Evolutionary conservation across 2,888 invertebrate species (phyloP), one percentile per base, ranked within the genome.

Genomic region (Cheilosia grossa): DNA sequence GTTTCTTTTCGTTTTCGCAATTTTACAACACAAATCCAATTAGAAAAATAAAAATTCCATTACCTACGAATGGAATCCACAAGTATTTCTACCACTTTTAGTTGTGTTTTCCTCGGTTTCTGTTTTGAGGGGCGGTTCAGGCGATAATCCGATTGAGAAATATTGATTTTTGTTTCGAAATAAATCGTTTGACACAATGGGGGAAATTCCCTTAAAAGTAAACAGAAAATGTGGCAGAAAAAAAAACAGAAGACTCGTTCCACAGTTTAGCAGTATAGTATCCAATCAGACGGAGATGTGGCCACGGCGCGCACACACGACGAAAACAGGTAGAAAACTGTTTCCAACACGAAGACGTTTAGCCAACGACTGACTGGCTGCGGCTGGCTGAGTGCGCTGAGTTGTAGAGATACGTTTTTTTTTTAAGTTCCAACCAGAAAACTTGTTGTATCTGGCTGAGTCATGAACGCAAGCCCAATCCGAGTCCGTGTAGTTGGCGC

Each of bases 11-110:
- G 24, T 51, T 51, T 51, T 51, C 15, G 51, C 69, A 69, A 47
- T 64, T 79, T 79, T 66, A 74, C 69, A 70, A 64, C 73, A 59
- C 56, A 81, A 85, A 85, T 85, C 81, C 77, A 77, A 81, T 80
- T 80, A 85, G 85, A 81, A 58, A 64, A 59, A 70, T 47, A 61
- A 70, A 54, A 61, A 74, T 67, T 75, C 74, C 69, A 80, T 66
- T 75, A 40, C 58, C 51, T 56, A 47, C 64, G 40, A 85, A 85
- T 85, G 67, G 75, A 72, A 66, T 85, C 85, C 81, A 85, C 85
- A 85, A 61, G 70, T 85, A 63, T 74, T 70, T 79, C 58, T 69
- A 42, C 53, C 67, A 70, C 63, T 53, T 30, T 80, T 37, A 42
- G 54, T 69, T 74, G 44, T 51, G 21, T 67, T 56, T 75, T 75